A percentile compares a stretch with the other conserved stretches of the same genome.
Evolutionary conservation across 2,888 invertebrate species (phyloP).

Genomic region (Andrena minutula): DNA sequence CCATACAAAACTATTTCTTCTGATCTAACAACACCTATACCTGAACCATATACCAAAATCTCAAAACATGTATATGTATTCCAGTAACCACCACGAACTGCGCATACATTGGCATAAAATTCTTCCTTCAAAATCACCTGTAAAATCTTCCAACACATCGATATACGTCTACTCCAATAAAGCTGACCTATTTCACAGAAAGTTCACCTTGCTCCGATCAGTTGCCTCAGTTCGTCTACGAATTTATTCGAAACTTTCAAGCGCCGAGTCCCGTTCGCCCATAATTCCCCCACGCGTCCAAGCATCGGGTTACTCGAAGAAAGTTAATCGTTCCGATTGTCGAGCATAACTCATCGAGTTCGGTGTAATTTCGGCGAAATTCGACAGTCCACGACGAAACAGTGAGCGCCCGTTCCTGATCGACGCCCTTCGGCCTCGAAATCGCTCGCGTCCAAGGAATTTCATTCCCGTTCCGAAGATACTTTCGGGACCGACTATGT

Average conservation of each 20-base stretch:
- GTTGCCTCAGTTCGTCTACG: neutral
- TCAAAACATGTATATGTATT: too few species aligned
- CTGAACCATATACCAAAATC: too few species aligned
- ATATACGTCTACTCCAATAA: too few species aligned
- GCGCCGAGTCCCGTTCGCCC: neutral
- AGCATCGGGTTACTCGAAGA: neutral
- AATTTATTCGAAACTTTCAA: neutral
- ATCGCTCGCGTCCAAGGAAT: slow-evolving; percentile 46
- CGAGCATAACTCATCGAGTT: slow-evolving; percentile 37
- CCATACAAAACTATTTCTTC: too few species aligned
- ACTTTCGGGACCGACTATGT: slow-evolving; percentile 69
- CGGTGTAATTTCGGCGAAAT: slow-evolving; percentile 46
- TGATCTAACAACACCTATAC: too few species aligned
- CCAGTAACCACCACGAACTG: too few species aligned
- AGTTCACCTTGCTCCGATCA: neutral
- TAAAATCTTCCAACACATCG: too few species aligned
- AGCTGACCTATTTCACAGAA: neutral
- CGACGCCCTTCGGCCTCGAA: slow-evolving; percentile 67
- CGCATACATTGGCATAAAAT: too few species aligned
- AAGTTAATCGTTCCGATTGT: slow-evolving; percentile 35
- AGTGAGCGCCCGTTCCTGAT: slow-evolving; percentile 52
- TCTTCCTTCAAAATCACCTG: too few species aligned
- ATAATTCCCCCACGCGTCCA: neutral
- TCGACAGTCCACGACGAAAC: slow-evolving; percentile 33
- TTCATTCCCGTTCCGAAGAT: slow-evolving; percentile 55